Conservation (phyloP, 2,113 vertebrate genomes). For the Physeter macrocephalus region DNA sequence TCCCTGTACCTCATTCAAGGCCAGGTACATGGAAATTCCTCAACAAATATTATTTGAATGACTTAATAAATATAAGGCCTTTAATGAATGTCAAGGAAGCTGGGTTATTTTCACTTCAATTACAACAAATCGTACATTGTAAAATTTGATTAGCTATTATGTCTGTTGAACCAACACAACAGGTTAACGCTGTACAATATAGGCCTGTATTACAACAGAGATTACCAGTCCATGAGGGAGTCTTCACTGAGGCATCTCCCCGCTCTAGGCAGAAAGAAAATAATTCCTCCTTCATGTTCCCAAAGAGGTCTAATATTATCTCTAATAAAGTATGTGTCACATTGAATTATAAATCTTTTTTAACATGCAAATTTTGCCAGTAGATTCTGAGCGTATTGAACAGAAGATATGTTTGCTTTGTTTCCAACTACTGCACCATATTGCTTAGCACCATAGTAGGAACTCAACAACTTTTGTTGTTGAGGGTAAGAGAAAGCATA, state of each 20-base stretch:
- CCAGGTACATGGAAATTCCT: not conserved
- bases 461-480: not conserved
- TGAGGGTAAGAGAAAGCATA: not conserved
- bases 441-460: not conserved
- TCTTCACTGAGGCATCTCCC: not conserved
- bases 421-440: not conserved
- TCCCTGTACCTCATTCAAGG: not conserved
- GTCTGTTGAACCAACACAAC: conserved; percentile 56
- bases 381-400: not conserved
- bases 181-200: conserved; percentile 46
- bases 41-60: conserved; percentile 44
- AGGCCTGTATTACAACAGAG: not conserved
- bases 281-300: not conserved
- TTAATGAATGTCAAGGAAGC: conserved; percentile 53
- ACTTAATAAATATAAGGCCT: conserved; percentile 50
- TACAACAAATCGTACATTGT: conserved; percentile 55
- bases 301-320: not conserved
- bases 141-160: conserved; percentile 67
- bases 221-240: not conserved
- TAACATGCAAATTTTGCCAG: not conserved
- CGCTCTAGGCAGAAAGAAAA: not conserved
- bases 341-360: not conserved
- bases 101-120: conserved; percentile 51
- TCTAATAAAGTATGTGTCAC: not conserved
- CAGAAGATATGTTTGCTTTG: not conserved